Evolutionary conservation across 2,888 invertebrate species (phyloP).

Genomic region (Lathronympha strigana): DNA sequence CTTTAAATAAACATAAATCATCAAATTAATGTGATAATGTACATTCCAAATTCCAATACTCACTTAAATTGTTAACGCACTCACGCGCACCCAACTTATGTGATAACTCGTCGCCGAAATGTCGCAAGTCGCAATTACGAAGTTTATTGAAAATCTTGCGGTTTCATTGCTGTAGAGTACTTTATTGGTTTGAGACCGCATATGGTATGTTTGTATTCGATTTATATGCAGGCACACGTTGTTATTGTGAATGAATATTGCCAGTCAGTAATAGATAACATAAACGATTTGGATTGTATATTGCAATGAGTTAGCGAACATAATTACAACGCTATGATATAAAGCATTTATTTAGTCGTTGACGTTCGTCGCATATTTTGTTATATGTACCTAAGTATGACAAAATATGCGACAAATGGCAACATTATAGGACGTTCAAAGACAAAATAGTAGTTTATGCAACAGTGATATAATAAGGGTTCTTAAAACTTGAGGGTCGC

Average conservation of each 20-base stretch:
- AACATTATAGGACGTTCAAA: too few species aligned
- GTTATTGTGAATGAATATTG: conserved; percentile 21
- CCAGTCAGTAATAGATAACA: conserved; percentile 19
- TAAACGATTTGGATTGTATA: conserved; percentile 28
- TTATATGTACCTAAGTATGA: too few species aligned
- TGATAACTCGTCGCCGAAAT: conserved; percentile 20
- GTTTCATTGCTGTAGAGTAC: conserved; percentile 5
- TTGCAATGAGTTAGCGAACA: conserved; percentile 13
- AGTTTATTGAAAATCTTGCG: conserved; percentile 19
- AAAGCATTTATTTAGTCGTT: background rate
- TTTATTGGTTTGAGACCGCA: conserved; percentile 1
- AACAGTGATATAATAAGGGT: too few species aligned
- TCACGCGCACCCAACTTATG: conserved; percentile 34
- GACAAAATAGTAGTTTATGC: too few species aligned
- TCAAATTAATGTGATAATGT: conserved; percentile 27
- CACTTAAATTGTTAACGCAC: conserved; percentile 29
- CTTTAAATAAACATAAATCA: conserved; percentile 26
- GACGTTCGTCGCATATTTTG: too few species aligned
- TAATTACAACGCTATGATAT: conserved; percentile 6
- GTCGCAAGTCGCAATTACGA: conserved; percentile 22
- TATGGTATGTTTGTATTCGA: conserved; percentile 14
- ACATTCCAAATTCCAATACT: conserved; percentile 23
- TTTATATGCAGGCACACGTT: conserved; percentile 32
- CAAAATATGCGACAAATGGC: too few species aligned
- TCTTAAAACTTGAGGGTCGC: too few species aligned